These are phyloP conservation scores for Corythaixoides concolor DNA, from an alignment of 2,113 vertebrate species.

Conservation along the genomic window DNA sequence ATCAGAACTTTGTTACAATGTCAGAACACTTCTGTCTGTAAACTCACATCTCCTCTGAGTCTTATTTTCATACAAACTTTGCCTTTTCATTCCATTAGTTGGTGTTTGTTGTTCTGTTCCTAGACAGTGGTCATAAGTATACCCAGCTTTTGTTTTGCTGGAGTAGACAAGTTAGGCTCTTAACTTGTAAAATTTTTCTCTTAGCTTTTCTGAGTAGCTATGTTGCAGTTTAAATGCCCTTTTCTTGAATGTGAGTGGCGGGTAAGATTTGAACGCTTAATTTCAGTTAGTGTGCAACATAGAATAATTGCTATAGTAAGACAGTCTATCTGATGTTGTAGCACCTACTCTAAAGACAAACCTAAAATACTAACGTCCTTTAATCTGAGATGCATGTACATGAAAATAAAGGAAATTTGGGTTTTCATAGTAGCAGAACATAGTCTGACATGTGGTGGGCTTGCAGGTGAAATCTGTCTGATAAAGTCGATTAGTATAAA, in stretches of 20 bases:
- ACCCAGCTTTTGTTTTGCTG: background rate
- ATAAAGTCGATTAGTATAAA: background rate
- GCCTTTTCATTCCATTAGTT: background rate
- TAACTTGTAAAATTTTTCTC: background rate
- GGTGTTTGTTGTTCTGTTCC: background rate
- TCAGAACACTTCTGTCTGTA: background rate
- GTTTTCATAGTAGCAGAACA: background rate
- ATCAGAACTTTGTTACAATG: background rate
- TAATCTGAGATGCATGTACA: background rate
- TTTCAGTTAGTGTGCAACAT: background rate
- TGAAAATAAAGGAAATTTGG: background rate
- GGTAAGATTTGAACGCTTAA: background rate
- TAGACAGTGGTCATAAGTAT: background rate
- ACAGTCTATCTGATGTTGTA: background rate
- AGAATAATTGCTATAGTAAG: background rate
- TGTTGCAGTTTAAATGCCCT: background rate
- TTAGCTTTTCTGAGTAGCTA: background rate
- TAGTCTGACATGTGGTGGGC: background rate
- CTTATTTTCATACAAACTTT: background rate
- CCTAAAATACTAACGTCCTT: background rate
- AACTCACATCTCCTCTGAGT: background rate
- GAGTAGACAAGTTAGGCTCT: background rate
- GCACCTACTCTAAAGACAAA: background rate
- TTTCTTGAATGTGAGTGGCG: background rate
- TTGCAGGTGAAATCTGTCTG: background rate